Conservation (phyloP, 2,888 invertebrate genomes). For the Ptychoptera albimana region DNA sequence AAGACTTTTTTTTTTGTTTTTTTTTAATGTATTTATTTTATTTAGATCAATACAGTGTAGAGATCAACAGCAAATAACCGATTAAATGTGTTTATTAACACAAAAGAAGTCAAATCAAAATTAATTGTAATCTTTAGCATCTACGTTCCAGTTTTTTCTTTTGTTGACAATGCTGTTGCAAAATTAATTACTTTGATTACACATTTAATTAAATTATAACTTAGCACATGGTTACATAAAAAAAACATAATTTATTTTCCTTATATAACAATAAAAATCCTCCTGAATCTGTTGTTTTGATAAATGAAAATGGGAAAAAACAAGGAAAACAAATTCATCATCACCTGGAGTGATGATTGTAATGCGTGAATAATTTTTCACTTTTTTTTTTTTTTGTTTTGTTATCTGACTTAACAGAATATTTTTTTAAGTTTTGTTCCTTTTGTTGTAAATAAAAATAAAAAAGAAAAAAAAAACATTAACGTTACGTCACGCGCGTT, state of each 20-base stretch:
- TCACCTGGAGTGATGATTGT: constrained; percentile 12
- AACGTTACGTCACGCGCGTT: no score
- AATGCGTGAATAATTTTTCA: constrained; percentile 10
- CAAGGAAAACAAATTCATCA: constrained; percentile 3
- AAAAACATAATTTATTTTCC: no score
- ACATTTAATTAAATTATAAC: no score
- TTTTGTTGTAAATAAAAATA: not conserved
- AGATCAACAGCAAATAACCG: not conserved
- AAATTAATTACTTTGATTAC: no score
- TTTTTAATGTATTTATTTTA: no score
- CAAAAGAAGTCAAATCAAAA: constrained; percentile 1
- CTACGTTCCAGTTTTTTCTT: no score
- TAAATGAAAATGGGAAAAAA: no score
- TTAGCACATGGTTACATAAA: no score
- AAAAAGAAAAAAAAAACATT: not conserved
- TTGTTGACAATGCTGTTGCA: no score
- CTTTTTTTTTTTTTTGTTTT: not conserved
- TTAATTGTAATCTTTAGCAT: no score
- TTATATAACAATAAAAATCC: constrained; percentile 4
- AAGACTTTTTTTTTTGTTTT: no score
- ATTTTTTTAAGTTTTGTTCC: constrained; percentile 1
- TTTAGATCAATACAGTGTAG: constrained; percentile 3
- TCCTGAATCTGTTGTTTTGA: not conserved
- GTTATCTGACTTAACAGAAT: not conserved
- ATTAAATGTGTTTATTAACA: no score